These are phyloP conservation scores for Lepidothrix coronata DNA, from an alignment of 2,113 vertebrate genomes.

Conservation along the genomic window DNA sequence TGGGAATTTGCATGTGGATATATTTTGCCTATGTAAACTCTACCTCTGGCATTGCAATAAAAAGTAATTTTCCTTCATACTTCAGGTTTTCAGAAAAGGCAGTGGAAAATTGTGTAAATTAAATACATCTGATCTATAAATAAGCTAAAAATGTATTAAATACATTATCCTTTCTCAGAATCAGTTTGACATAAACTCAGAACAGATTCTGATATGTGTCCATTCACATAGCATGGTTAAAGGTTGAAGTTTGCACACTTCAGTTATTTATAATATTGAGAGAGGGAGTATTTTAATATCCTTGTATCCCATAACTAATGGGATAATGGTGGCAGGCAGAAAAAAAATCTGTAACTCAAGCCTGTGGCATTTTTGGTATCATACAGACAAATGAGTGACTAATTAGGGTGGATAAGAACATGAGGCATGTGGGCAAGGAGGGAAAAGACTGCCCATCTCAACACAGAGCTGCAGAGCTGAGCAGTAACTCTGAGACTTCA, in stretches of 20 bases:
- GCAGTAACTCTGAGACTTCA: background rate
- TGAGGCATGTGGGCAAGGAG: accelerated
- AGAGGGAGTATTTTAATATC: background rate
- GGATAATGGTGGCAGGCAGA: background rate
- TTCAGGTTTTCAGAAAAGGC: background rate
- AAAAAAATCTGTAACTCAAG: background rate
- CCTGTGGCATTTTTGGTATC: background rate
- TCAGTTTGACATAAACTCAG: background rate
- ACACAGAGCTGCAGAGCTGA: background rate
- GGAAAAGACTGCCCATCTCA: background rate
- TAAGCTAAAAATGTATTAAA: background rate
- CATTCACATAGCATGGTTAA: background rate
- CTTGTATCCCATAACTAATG: background rate
- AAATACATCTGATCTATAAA: background rate
- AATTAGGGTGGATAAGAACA: background rate
- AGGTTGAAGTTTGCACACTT: background rate
- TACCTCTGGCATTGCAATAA: background rate
- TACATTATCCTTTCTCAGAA: background rate
- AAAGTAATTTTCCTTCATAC: background rate
- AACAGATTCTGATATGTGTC: background rate
- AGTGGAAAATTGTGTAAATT: background rate
- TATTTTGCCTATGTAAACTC: background rate
- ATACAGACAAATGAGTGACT: background rate
- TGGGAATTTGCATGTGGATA: background rate
- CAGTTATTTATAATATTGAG: background rate